phyloP scores from a whole-genome alignment of 2,113 vertebrate genomes.

The Tragelaphus buxtoni region DNA sequence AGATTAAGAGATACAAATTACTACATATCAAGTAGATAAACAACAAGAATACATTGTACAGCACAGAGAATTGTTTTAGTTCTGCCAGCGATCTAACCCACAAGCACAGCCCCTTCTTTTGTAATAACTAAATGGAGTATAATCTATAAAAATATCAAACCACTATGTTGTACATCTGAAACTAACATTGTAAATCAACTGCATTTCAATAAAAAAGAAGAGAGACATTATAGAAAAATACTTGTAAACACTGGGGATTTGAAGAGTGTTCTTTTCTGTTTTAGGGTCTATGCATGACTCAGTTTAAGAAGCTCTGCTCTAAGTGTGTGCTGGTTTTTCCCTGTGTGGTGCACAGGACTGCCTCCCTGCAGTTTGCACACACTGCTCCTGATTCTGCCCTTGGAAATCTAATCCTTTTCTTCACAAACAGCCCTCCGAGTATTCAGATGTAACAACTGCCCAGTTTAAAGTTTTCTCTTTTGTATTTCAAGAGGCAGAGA shows the following conservation, averaged over 20 bases:
- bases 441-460: not conserved
- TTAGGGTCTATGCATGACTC: not conserved
- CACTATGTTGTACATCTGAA: not conserved
- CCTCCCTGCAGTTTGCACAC: not conserved
- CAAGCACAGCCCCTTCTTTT: not conserved
- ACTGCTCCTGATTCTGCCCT: not conserved
- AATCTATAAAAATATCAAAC: not conserved
- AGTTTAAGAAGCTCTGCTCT: not conserved
- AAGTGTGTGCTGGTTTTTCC: not conserved
- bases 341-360: not conserved
- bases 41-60: not conserved
- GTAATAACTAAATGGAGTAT: not conserved
- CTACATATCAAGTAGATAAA: not conserved
- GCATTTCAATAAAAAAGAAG: not conserved
- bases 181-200: not conserved
- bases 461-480: not conserved
- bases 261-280: not conserved
- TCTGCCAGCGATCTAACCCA: not conserved
- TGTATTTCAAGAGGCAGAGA: not conserved
- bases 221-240: not conserved
- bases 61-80: not conserved
- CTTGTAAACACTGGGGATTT: not conserved
- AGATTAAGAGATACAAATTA: not conserved
- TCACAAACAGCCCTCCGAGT: not conserved
- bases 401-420: not conserved